These are phyloP conservation scores for Morinoia aosen DNA, from an alignment of 2,888 invertebrate genomes.

Conservation along the genomic window DNA sequence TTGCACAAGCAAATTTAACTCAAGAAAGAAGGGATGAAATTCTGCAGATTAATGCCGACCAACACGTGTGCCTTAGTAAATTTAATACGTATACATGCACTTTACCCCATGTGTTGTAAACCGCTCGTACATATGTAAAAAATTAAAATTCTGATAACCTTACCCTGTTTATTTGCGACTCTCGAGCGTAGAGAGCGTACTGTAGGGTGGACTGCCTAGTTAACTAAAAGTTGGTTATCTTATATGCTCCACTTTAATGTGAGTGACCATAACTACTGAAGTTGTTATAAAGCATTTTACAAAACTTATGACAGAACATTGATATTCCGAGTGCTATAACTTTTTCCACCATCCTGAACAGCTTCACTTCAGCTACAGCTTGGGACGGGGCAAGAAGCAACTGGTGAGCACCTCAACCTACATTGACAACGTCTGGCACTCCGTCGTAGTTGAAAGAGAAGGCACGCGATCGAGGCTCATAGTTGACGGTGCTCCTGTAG, in stretches of 20 bases:
- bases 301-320: background rate
- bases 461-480: constrained; percentile 57
- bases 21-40: too few relatives aligned
- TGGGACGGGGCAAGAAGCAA: background rate
- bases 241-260: background rate
- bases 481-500: constrained; percentile 69
- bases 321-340: background rate
- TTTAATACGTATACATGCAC: too few relatives aligned
- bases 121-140: too few relatives aligned
- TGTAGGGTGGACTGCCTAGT: background rate
- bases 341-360: background rate
- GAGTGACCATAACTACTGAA: background rate
- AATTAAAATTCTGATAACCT: too few relatives aligned
- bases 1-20: too few relatives aligned
- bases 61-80: too few relatives aligned
- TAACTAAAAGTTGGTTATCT: background rate
- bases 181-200: too few relatives aligned
- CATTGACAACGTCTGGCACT: constrained; percentile 87
- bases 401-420: constrained; percentile 71
- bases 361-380: constrained; percentile 27
- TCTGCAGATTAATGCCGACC: too few relatives aligned
- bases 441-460: constrained; percentile 75
- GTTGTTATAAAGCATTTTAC: background rate
- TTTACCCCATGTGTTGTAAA: too few relatives aligned
- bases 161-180: too few relatives aligned